A percentile compares a stretch with the other conserved stretches of the same genome.
phyloP scores from a whole-genome alignment of 2,888 invertebrate genomes.

The Scaptomyza caliginosa region DNA sequence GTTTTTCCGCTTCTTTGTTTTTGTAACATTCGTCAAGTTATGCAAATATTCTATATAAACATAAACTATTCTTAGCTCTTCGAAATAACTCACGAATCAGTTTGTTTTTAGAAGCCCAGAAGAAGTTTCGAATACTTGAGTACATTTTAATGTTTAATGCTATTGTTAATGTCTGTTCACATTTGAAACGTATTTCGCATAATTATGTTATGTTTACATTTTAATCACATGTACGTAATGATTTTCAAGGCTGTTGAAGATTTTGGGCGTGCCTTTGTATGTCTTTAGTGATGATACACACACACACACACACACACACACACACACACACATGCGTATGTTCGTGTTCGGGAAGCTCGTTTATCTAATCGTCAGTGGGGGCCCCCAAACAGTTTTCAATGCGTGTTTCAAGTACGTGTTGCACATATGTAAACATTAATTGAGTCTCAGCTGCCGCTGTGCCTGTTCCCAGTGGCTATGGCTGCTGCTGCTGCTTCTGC shows the following conservation, averaged over 20 bases:
- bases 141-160: neutral
- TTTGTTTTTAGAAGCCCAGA: too few species aligned
- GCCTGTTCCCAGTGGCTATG: too few species aligned
- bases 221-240: conserved; percentile 37
- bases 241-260: conserved; percentile 56
- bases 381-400: conserved; percentile 37
- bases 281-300: neutral
- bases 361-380: conserved; percentile 49
- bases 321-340: neutral
- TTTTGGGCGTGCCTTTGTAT: conserved; percentile 47
- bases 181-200: conserved; percentile 39
- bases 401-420: conserved; percentile 57
- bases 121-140: too few species aligned
- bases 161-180: neutral
- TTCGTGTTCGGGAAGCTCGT: conserved; percentile 46
- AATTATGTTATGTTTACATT: conserved; percentile 53
- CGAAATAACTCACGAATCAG: too few species aligned
- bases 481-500: neutral
- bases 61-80: conserved; percentile 31
- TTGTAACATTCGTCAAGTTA: conserved; percentile 26
- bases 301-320: neutral
- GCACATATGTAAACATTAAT: conserved; percentile 60
- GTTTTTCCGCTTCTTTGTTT: conserved; percentile 2
- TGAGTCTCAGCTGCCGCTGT: conserved; percentile 4
- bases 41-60: conserved; percentile 17